These are phyloP conservation scores for Entomyzon cyanotis DNA, from an alignment of 2,113 vertebrate species.

Conservation along the genomic window DNA sequence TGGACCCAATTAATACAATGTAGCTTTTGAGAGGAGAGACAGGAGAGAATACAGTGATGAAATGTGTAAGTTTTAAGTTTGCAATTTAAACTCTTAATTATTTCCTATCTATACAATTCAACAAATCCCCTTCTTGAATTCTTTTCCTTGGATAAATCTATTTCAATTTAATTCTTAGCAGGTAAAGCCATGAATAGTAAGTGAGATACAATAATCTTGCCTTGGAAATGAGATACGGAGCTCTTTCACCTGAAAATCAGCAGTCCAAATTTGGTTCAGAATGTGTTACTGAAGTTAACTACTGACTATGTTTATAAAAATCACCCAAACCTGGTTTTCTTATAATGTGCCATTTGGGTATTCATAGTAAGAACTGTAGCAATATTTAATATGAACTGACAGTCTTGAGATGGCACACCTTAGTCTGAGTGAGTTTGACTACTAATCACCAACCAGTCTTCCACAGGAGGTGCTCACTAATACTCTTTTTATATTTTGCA, in stretches of 20 bases:
- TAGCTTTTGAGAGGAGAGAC: not conserved
- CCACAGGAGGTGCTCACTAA: not conserved
- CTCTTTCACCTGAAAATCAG: not conserved
- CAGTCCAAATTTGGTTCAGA: not conserved
- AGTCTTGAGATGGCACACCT: not conserved
- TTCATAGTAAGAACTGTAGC: not conserved
- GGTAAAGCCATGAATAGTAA: not conserved
- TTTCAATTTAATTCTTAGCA: not conserved
- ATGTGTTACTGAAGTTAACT: not conserved
- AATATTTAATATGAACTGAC: not conserved
- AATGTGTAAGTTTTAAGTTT: not conserved
- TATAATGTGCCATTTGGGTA: not conserved
- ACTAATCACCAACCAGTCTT: not conserved
- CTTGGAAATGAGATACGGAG: not conserved
- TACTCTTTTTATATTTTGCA: not conserved
- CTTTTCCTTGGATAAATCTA: not conserved
- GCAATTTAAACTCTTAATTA: not conserved
- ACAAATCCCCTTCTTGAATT: not conserved
- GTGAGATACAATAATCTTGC: not conserved
- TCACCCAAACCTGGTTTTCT: not conserved
- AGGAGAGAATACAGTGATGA: not conserved
- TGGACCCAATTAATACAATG: not conserved
- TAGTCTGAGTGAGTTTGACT: not conserved
- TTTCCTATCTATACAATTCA: not conserved
- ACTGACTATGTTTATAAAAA: not conserved